Evolutionary conservation across 1,140 invertebrate species (phyloP).

Genomic region (Drosophila pseudoobscura): DNA sequence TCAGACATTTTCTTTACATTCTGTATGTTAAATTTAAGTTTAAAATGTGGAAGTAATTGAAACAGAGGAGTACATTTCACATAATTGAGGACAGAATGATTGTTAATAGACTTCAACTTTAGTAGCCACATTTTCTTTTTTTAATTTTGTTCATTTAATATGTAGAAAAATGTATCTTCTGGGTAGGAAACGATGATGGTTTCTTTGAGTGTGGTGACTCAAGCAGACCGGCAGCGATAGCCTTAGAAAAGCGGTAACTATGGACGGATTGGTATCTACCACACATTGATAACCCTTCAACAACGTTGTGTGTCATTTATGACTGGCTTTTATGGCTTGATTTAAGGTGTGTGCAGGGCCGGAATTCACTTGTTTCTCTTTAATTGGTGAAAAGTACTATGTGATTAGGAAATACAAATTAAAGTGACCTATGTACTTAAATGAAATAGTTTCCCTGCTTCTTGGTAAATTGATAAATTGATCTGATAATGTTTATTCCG

Average conservation of each 20-base stretch:
- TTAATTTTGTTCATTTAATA: no score
- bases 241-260: not conserved
- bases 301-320: slow-evolving; percentile 33
- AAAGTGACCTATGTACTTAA: not conserved
- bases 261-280: slow-evolving; percentile 9
- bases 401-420: no score
- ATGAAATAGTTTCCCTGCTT: not conserved
- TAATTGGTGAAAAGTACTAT: no score
- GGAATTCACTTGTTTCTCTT: slow-evolving; percentile 1
- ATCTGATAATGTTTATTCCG: not conserved
- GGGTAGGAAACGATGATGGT: no score
- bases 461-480: not conserved
- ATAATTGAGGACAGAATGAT: no score
- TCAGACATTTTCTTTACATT: no score
- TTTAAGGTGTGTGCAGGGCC: slow-evolving; percentile 23
- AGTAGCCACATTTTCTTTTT: no score
- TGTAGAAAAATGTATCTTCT: no score
- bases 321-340: slow-evolving; percentile 39
- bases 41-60: no score
- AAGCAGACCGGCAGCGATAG: slow-evolving; percentile 5
- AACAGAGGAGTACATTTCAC: no score
- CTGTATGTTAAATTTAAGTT: no score
- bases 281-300: slow-evolving; percentile 21
- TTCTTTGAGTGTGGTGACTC: slow-evolving; percentile 16
- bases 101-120: no score